phyloP scores from a whole-genome alignment of 2,888 invertebrate species.

The Athalia rosae region DNA sequence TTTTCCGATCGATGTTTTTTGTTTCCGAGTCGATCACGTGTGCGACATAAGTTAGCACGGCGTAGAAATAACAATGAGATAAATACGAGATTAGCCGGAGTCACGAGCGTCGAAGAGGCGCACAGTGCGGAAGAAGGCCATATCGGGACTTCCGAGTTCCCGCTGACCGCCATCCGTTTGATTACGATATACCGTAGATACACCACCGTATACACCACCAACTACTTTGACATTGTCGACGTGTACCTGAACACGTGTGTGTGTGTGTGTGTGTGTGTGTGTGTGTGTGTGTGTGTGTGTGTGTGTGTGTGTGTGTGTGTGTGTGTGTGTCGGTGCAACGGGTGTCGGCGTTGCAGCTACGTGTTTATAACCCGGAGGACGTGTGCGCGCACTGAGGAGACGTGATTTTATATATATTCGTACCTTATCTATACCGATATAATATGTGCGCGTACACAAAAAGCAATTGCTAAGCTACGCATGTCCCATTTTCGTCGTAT shows the following conservation, averaged over 20 bases:
- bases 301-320: no score
- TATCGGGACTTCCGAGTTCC: slow-evolving; percentile 47
- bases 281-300: no score
- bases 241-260: slow-evolving; percentile 18
- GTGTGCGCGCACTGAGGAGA: not conserved
- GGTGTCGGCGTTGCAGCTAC: slow-evolving; percentile 2
- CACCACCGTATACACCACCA: slow-evolving; percentile 9
- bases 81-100: slow-evolving; percentile 10
- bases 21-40: no score
- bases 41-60: not conserved
- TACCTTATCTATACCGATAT: not conserved
- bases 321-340: not conserved
- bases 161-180: slow-evolving; percentile 37
- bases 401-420: not conserved
- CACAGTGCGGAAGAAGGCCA: slow-evolving; percentile 43
- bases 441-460: not conserved
- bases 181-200: not conserved
- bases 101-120: slow-evolving; percentile 16
- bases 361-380: not conserved
- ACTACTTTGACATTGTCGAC: slow-evolving; percentile 22
- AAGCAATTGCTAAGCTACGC: slow-evolving; percentile 16
- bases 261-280: no score
- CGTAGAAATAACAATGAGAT: not conserved
- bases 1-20: no score
- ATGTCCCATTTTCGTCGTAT: slow-evolving; percentile 36